phyloP scores from a whole-genome alignment of 2,113 vertebrate genomes.

The human (Homo sapiens) region GRCh38 chr6:87023501-87024000 shows the following conservation, averaged over 20 bases:
- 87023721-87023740: neutral
- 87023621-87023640: neutral
- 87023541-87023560: neutral
- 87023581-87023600: neutral
- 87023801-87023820: neutral
- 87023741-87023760: neutral
- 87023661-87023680: neutral
- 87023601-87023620: neutral
- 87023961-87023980: neutral
- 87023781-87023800: neutral
- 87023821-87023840: neutral
- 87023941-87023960: neutral
- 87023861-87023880: neutral
- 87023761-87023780: neutral
- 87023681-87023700: neutral
- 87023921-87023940: neutral
- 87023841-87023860: neutral
- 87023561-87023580: neutral
- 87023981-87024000: neutral
- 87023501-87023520: neutral
- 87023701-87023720: neutral
- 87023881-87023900: neutral
- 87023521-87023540: neutral
- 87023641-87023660: neutral
- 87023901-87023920: constrained; percentile 5